Conservation (phyloP, 2,797 vertebrate species). For the Spondyliosoma cantharus region DNA sequence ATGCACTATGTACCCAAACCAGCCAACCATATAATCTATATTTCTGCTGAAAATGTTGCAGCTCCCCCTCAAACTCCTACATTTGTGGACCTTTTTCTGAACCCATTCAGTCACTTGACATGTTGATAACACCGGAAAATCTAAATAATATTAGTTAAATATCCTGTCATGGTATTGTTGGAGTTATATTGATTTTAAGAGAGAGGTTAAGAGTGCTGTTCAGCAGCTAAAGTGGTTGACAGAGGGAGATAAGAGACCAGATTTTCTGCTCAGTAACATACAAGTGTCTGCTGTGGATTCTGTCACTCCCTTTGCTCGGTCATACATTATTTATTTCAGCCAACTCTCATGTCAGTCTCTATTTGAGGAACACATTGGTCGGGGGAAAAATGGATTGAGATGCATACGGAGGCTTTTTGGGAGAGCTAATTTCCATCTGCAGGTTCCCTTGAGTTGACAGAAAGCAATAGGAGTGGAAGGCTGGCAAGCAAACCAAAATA, state of each 20-base stretch:
- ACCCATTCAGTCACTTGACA: neutral
- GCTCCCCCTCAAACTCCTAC: neutral
- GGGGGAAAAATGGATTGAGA: conserved; percentile 7
- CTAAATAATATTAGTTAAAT: neutral
- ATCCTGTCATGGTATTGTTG: neutral
- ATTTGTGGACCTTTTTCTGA: neutral
- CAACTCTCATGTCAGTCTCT: conserved; percentile 29
- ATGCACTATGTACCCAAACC: neutral
- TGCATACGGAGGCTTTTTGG: conserved; percentile 14
- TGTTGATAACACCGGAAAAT: neutral
- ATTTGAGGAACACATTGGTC: conserved; percentile 35
- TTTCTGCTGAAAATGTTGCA: neutral
- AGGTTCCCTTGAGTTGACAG: conserved; percentile 20
- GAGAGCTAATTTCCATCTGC: conserved; percentile 13
- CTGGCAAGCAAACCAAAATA: conserved; percentile 6
- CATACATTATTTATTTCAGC: conserved; percentile 59
- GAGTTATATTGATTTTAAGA: conserved; percentile 7
- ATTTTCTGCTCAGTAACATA: conserved; percentile 41
- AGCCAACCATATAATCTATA: neutral
- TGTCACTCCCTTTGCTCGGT: conserved; percentile 40
- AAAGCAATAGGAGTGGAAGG: conserved; percentile 14
- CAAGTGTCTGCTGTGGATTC: conserved; percentile 38
- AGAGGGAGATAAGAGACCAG: conserved; percentile 38
- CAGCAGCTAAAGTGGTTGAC: conserved; percentile 18
- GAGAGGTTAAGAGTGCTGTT: conserved; percentile 2